Conservation (phyloP, 1,140 invertebrate species). For the Diorhabda carinulata region DNA sequence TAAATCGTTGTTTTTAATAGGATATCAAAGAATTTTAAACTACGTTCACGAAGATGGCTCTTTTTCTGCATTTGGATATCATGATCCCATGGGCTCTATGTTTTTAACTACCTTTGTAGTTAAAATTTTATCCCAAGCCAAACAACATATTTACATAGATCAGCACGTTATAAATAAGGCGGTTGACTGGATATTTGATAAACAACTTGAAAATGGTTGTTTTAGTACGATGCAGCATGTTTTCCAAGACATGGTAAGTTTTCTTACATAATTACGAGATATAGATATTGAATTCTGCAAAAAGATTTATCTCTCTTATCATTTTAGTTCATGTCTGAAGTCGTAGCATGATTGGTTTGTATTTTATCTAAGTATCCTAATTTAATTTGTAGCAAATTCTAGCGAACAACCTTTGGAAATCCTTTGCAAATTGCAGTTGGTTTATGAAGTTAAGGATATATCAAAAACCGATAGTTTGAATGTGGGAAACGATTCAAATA, state of each 20-base stretch:
- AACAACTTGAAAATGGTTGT: constrained; percentile 70
- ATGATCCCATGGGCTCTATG: constrained; percentile 57
- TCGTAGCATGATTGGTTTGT: too few species aligned
- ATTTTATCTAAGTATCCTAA: too few species aligned
- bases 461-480: too few species aligned
- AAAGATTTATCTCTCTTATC: too few species aligned
- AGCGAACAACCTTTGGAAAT: too few species aligned
- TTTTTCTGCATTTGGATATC: constrained; percentile 69
- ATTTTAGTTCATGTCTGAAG: too few species aligned
- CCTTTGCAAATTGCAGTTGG: too few species aligned
- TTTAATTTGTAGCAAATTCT: too few species aligned
- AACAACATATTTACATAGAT: constrained; percentile 64
- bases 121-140: constrained; percentile 65
- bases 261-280: not conserved
- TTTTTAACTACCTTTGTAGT: constrained; percentile 79
- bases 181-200: constrained; percentile 64
- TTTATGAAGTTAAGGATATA: too few species aligned
- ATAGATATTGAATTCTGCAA: too few species aligned
- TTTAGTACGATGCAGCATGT: constrained; percentile 66
- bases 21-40: constrained; percentile 69
- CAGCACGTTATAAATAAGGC: constrained; percentile 59
- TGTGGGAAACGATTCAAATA: too few species aligned
- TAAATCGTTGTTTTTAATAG: constrained; percentile 43
- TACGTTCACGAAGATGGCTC: constrained; percentile 70
- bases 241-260: constrained; percentile 55